Evolutionary conservation across 2,113 vertebrate species (phyloP), one percentile per base, ranked within the genome.

Genomic region (Chunga burmeisteri): DNA sequence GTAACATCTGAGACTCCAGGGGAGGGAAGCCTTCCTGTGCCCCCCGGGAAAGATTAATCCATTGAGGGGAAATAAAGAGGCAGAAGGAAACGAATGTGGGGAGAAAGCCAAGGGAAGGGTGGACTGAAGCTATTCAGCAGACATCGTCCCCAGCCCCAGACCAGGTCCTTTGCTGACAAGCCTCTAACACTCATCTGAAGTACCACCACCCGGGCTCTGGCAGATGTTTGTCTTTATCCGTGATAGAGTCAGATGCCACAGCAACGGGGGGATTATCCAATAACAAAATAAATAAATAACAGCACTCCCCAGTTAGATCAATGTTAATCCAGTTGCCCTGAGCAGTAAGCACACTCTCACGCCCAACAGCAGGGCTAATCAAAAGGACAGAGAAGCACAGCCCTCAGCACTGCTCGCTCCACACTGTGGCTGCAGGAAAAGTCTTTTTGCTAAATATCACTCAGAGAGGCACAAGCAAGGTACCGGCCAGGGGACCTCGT

Each of bases 281-380:
- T 83, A 90, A 78, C 72, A 38, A 95, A 96, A 96, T 94, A 95
- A 94, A 95, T 80, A 96, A 95, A 38, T 75, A 96, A 74, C 83
- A 94, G 86, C 77, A 95, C 82, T 96, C 49, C 50, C 36, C 72
- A 42, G 72, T 78, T 40, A 90, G 90, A 96, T 95, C 81, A 73
- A 71, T 74, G 77, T n/a, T 97, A 96, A 96, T 94, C 95, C 91
- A 49, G 66, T 85, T 94, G 95, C 88, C 84, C 80, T 78, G 84
- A 91, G 88, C 6, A 0, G 84, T 85, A 62, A 94, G 88, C 72
- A 91, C 88, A 42, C 66, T 66, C 67, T 85, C 53, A 55, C 40
- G 6, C 80, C 90, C 95, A 94, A 62, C 47, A 83, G 62, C 81
- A 81, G 52, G 53, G 95, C 80, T 93, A 83, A 91, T 87, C 86